Evolutionary conservation across 2,113 vertebrate genomes (phyloP).

Genomic region (Megaceryle maxima): DNA sequence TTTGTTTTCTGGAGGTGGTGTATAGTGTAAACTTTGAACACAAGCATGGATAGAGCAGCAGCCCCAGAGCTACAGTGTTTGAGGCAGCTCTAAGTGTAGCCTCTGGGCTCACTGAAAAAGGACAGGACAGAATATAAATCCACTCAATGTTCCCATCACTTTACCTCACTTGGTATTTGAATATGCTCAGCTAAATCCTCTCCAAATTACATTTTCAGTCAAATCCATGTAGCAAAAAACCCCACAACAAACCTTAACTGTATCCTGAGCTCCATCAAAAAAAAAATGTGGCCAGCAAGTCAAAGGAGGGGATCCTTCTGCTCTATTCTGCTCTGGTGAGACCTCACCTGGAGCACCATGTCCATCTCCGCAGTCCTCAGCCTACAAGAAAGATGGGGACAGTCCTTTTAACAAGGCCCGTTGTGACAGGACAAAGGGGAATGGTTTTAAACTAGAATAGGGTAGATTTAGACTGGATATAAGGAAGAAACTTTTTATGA

Average conservation of each 20-base stretch:
- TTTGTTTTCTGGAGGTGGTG: not conserved
- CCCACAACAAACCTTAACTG: too few relatives aligned
- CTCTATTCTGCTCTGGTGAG: not conserved
- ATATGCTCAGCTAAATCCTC: not conserved
- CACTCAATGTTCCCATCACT: not conserved
- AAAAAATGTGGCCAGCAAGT: not conserved
- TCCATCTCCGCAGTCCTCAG: not conserved
- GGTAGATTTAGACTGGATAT: not conserved
- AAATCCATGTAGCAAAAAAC: not conserved
- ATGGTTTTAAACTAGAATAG: not conserved
- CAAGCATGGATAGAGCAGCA: not conserved
- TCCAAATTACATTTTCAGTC: not conserved
- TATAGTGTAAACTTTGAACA: not conserved
- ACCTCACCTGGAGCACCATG: not conserved
- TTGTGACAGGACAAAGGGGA: not conserved
- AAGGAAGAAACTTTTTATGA: not conserved
- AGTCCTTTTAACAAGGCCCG: not conserved
- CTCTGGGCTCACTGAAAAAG: fast-evolving
- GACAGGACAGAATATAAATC: not conserved
- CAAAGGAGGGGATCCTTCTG: not conserved
- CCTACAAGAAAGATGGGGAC: not conserved
- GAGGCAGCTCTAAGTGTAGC: not conserved
- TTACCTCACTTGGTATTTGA: fast-evolving
- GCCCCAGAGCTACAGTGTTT: fast-evolving
- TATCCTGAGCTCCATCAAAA: not conserved